These are phyloP conservation scores for Crocidura indochinensis DNA, from an alignment of 2,797 vertebrate genomes.

Conservation along the genomic window DNA sequence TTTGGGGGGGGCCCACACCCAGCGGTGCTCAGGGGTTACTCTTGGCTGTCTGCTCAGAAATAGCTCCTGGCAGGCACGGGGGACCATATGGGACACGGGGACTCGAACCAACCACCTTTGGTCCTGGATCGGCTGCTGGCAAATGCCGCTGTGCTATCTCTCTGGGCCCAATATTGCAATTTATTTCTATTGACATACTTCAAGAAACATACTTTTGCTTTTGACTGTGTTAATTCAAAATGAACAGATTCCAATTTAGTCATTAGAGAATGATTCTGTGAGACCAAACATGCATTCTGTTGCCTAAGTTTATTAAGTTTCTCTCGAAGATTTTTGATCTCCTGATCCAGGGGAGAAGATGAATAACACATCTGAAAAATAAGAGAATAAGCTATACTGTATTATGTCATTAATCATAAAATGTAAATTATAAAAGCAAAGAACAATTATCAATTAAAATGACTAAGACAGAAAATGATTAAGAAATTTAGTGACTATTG, in stretches of 20 bases:
- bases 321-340: slow-evolving; percentile 88
- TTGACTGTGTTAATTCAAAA: slow-evolving; percentile 90
- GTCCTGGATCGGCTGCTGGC: no score
- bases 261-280: slow-evolving; percentile 91
- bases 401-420: slow-evolving; percentile 62
- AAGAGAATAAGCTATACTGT: slow-evolving; percentile 63
- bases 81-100: no score
- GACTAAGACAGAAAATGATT: slow-evolving; percentile 56
- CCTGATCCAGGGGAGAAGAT: slow-evolving; percentile 87
- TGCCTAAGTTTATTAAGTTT: slow-evolving; percentile 90
- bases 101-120: no score
- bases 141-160: no score
- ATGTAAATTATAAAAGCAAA: slow-evolving; percentile 62
- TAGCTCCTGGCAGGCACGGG: no score
- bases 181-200: slow-evolving; percentile 61
- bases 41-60: no score
- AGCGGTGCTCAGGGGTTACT: no score
- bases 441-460: slow-evolving; percentile 55
- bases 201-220: slow-evolving; percentile 90
- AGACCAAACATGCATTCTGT: slow-evolving; percentile 92
- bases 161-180: no score
- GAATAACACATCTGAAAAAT: slow-evolving; percentile 83
- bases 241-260: slow-evolving; percentile 90
- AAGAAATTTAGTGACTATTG: slow-evolving; percentile 28
- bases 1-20: no score